Evolutionary conservation across 1,140 invertebrate species (phyloP), one percentile per base, ranked within the genome.

Genomic region (Nylanderia fulva): DNA sequence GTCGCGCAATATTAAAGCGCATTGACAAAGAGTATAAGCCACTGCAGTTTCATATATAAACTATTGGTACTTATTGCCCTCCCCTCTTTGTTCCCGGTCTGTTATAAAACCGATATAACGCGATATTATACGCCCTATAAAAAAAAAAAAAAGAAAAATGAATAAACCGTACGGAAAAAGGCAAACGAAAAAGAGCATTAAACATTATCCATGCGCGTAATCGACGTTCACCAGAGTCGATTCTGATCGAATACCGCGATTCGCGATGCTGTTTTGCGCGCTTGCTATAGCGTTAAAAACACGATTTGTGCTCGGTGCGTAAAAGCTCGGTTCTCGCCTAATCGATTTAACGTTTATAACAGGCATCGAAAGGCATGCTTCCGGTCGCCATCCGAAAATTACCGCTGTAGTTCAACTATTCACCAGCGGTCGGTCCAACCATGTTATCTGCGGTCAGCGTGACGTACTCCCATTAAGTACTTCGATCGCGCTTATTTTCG

Each of bases 281-380:
- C 24, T 29, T n/a, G 39, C 36, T 6, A 6, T 24, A 11, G 33
- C 52, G 60, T 64, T 72, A 76, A 33, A 88, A 86, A 58, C 52
- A 29, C 18, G 66, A 76, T 82, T 83, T 42, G 52, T 13, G 52
- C 36, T 0, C 24, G 15, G 36, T 36, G 52, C 36, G 66, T 82
- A 82, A 82, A 82, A 82, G 77, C 77, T 48, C 42, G 75, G 15
- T 8, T 29, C 24, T 21, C 39, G 77, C 71, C 77, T 82, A 82
- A 82, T 71, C 77, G 77, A 82, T 82, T 82, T 71, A 82, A 72
- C 77, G 77, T 82, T 82, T 82, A 82, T 82, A 82, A 84, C 80
- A 21, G 60, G 33, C 80, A 54, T 76, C 80, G 75, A 84, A 84
- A 84, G 60, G 71, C 69, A 29, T 58, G 29, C 42, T 75, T 74